Base-by-base conservation (phyloP, 2,113 vertebrate genomes). In the Trogon surrucura region DNA sequence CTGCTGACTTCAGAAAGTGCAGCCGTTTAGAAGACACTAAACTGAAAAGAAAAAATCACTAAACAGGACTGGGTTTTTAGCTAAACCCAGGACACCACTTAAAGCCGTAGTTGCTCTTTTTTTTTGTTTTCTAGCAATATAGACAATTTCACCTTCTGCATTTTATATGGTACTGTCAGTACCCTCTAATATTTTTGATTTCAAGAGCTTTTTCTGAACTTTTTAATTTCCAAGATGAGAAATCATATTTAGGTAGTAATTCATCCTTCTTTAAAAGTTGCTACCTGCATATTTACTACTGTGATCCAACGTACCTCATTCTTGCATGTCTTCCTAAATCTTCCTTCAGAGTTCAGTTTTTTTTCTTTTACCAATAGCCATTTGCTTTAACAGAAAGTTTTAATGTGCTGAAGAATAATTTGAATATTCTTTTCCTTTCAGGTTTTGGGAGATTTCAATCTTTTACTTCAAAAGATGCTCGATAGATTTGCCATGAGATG, bases 101-200 rank as follows among this genome's bases (percentile, higher is more conserved):
- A 71, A 81, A 88, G 45, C 45, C 84, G 72, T 83, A 88, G 81
- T 97, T 92, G 81, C 30, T 95, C 72, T 75, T 86, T 73, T 50
- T 50, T 88, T 86, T 93, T 54, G 91, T 89, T 32, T 91, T 38
- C 92, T 89, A 95, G 93, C 77, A 91, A 81, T 87, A 81, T 20
- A 81, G 87, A 93, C 50, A 87, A 64, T 89, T 92, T 88, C 85
- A 96, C 91, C 90, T 94, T 86, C 81, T 95, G 66, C 26, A 65
- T 96, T 94, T 96, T 91, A 95, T 91, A 75, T 84, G 53, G 48
- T 65, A 61, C 51, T 84, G 69, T 72, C 72, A 91, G n/a, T 72
- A 93, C 53, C 65, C 73, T 75, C 53, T 87, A 80, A 74, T 96
- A 94, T 83, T 96, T 96, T 93, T 93, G 15, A 85, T 95, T 93